A percentile compares a stretch with the other conserved stretches of the same genome.
Evolutionary conservation across 2,113 vertebrate genomes (phyloP).

Genomic region (Rhadina sibilatrix): DNA sequence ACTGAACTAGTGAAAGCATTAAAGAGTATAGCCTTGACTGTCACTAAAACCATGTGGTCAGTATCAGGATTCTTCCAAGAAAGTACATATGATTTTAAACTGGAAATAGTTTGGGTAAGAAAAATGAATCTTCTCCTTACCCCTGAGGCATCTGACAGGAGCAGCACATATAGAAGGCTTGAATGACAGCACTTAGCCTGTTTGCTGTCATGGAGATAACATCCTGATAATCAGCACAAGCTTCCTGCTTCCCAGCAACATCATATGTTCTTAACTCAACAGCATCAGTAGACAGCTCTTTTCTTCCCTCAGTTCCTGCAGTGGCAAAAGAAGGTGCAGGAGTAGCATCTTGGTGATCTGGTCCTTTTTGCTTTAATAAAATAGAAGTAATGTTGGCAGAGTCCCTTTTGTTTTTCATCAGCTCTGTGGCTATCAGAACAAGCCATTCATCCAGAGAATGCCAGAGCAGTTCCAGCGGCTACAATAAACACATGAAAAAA

Average conservation of each 20-base stretch:
- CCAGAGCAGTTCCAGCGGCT: constrained; percentile 97
- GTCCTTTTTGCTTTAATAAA: constrained; percentile 86
- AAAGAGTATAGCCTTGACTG: not conserved
- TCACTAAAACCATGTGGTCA: not conserved
- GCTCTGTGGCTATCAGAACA: constrained; percentile 93
- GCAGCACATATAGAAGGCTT: constrained; percentile 98
- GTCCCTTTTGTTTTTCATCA: constrained; percentile 84
- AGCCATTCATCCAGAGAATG: constrained; percentile 98
- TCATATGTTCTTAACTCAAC: constrained; percentile 58
- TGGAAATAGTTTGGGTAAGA: not conserved
- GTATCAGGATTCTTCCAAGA: not conserved
- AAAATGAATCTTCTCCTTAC: constrained; percentile 72
- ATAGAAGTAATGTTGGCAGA: constrained; percentile 82
- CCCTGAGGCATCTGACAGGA: constrained; percentile 98
- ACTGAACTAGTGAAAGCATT: not conserved
- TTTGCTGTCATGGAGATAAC: constrained; percentile 97
- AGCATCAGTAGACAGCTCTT: constrained; percentile 48
- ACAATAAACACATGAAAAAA: constrained; percentile 31
- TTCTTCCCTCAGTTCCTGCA: constrained; percentile 44
- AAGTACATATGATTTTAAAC: not conserved
- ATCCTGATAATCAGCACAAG: constrained; percentile 87
- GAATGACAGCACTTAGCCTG: constrained; percentile 96
- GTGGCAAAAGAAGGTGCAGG: constrained; percentile 61
- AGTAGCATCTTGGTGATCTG: constrained; percentile 72
- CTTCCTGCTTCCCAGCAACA: constrained; percentile 79